Conservation (phyloP, 2,888 invertebrate species). For the Andrena bicolor region DNA sequence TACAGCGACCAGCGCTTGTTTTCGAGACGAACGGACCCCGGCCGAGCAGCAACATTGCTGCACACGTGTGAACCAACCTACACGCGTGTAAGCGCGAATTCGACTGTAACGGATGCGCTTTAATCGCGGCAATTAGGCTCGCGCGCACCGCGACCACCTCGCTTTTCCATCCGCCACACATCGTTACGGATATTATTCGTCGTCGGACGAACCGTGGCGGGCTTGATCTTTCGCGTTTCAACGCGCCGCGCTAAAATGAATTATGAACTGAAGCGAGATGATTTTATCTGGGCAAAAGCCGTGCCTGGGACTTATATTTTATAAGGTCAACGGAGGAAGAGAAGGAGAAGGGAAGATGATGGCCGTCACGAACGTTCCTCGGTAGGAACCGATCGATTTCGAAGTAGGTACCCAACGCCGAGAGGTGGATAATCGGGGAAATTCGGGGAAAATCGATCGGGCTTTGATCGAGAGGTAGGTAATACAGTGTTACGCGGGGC, state of each 20-base stretch:
- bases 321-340: background rate
- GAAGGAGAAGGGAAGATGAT: background rate
- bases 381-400: too few species aligned
- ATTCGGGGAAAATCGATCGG: conserved; percentile 51
- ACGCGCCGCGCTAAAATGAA: conserved; percentile 35
- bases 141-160: conserved; percentile 4
- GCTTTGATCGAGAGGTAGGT: too few species aligned
- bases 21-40: conserved; percentile 33
- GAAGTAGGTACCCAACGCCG: background rate
- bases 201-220: conserved; percentile 6
- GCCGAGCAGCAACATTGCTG: conserved; percentile 31
- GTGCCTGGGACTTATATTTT: conserved; percentile 10
- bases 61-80: background rate
- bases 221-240: conserved; percentile 34
- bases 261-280: conserved; percentile 53
- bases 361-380: too few species aligned
- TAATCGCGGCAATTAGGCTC: conserved; percentile 37
- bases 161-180: conserved; percentile 1
- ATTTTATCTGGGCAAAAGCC: conserved; percentile 59
- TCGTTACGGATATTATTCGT: conserved; percentile 28
- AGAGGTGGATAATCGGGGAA: conserved; percentile 15
- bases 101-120: conserved; percentile 36
- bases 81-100: conserved; percentile 30
- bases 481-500: background rate
- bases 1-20: conserved; percentile 34